Evolutionary conservation across 1,140 invertebrate genomes (phyloP).

Genomic region (Penaeus japonicus): DNA sequence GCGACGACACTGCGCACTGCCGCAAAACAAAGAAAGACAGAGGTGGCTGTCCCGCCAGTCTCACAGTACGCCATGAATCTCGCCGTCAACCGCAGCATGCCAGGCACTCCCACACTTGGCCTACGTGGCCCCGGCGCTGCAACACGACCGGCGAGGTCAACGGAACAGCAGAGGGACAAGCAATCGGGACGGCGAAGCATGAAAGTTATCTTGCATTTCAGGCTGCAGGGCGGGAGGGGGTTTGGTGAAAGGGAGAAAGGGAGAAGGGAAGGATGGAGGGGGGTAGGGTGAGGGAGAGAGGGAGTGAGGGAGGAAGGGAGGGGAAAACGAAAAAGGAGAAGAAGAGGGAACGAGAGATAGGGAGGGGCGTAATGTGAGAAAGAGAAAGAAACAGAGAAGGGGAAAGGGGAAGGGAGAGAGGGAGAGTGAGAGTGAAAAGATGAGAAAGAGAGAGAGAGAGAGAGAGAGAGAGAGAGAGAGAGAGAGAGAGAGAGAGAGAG

Average conservation of each 20-base stretch:
- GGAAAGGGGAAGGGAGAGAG: neutral
- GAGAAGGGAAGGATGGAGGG: neutral
- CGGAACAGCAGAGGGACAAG: too few relatives aligned
- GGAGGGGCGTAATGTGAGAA: neutral
- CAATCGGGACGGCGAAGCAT: too few relatives aligned
- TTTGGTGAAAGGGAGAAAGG: neutral
- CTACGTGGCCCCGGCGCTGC: too few relatives aligned
- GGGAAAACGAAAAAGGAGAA: neutral
- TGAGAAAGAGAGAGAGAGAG: neutral
- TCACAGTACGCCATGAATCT: too few relatives aligned
- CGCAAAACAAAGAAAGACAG: too few relatives aligned
- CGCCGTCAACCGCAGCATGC: too few relatives aligned
- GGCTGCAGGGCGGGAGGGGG: neutral
- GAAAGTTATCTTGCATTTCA: too few relatives aligned
- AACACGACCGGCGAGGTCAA: too few relatives aligned
- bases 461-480: neutral
- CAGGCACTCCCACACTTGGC: too few relatives aligned
- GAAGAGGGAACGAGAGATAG: neutral
- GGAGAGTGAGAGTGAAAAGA: neutral
- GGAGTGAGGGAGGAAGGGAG: neutral
- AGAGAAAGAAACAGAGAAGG: neutral
- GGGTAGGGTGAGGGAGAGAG: conserved; percentile 11
- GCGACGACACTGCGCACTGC: too few relatives aligned
- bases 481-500: too few relatives aligned
- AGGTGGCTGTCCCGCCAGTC: too few relatives aligned